Evolutionary conservation across 2,797 vertebrate genomes (phyloP).

Genomic region (Poeciliopsis paucimaculata): DNA sequence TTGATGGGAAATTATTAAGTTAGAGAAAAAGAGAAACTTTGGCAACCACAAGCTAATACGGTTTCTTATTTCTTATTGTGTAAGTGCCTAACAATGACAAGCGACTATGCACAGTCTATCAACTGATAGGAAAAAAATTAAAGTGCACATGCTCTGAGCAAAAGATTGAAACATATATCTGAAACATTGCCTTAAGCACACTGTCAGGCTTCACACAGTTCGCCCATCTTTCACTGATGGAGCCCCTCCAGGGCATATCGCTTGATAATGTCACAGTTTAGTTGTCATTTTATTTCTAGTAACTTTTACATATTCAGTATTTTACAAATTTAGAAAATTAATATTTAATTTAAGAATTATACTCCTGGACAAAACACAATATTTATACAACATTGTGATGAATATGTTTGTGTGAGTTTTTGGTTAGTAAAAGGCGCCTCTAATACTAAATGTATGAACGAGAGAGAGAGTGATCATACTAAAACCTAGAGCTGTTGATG

Average conservation of each 20-base stretch:
- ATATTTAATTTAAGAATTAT: neutral
- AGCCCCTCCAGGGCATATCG: neutral
- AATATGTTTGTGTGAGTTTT: neutral
- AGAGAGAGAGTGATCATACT: neutral
- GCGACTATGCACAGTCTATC: neutral
- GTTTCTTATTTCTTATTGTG: neutral
- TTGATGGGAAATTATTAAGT: neutral
- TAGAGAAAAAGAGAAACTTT: neutral
- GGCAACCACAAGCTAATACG: neutral
- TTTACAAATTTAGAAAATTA: neutral
- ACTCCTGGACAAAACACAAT: neutral
- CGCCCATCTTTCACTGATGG: neutral
- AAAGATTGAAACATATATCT: neutral
- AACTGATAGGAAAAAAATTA: neutral
- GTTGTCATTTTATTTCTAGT: neutral
- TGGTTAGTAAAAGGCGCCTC: neutral
- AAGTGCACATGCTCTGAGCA: neutral
- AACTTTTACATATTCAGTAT: neutral
- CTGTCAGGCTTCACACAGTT: neutral
- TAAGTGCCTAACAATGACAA: neutral
- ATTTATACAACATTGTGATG: neutral
- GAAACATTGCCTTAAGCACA: neutral
- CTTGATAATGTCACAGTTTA: neutral
- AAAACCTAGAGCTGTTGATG: conserved; percentile 35
- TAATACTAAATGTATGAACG: neutral